Evolutionary conservation across 2,888 invertebrate species (phyloP).

Genomic region (Hirtodrosophila cameraria): DNA sequence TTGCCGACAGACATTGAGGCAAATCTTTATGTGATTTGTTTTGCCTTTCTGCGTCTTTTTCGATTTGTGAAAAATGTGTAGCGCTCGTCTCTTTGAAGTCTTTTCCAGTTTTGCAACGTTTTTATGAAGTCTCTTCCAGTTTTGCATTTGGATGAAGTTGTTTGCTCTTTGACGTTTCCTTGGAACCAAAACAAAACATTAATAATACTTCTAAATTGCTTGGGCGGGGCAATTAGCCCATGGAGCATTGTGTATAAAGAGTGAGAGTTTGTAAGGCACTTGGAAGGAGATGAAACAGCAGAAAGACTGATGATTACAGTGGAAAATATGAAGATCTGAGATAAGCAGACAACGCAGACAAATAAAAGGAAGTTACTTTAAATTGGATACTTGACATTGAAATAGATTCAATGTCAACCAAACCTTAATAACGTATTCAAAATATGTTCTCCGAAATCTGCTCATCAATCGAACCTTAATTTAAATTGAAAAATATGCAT

Average conservation of each 20-base stretch:
- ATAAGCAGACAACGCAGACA: too few relatives aligned
- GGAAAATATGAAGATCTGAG: neutral
- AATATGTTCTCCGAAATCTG: too few relatives aligned
- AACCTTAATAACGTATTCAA: too few relatives aligned
- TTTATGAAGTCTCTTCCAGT: neutral
- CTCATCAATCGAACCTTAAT: too few relatives aligned
- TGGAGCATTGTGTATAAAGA: conserved; percentile 1
- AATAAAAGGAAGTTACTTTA: too few relatives aligned
- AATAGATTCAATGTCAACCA: too few relatives aligned
- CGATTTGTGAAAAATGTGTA: conserved; percentile 39
- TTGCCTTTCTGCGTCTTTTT: conserved; percentile 14
- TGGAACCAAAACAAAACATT: conserved; percentile 30
- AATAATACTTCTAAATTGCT: conserved; percentile 46
- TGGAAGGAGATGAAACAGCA: neutral
- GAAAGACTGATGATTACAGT: neutral
- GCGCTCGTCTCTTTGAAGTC: conserved; percentile 10
- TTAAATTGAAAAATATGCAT: too few relatives aligned
- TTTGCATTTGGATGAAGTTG: conserved; percentile 24
- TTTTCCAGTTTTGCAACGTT: neutral
- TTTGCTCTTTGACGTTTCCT: conserved; percentile 44
- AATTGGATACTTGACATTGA: too few relatives aligned
- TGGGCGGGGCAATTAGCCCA: conserved; percentile 47
- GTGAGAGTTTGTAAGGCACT: neutral
- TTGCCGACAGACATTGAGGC: conserved; percentile 54
- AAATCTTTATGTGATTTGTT: conserved; percentile 29